Evolutionary conservation across 1,140 invertebrate species (phyloP).

Genomic region (Ladona fulva): DNA sequence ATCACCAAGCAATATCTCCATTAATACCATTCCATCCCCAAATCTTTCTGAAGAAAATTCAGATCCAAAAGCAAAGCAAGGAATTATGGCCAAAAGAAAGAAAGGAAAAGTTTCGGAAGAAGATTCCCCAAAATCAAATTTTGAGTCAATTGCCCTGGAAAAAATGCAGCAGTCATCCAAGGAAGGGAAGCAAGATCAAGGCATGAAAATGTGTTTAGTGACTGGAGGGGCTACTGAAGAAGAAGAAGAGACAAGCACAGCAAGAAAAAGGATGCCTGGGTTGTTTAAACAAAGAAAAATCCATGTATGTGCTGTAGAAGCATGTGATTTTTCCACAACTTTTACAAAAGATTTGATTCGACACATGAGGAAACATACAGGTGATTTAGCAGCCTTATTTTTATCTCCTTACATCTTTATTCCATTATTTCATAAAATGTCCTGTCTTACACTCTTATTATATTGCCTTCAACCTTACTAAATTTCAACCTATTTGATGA

Average conservation of each 20-base stretch:
- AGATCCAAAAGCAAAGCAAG: neutral
- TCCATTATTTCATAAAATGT: too few relatives aligned
- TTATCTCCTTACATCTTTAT: too few relatives aligned
- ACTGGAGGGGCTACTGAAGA: neutral
- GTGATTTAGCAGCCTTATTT: neutral
- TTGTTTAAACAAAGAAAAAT: conserved; percentile 20
- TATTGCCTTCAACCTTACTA: too few relatives aligned
- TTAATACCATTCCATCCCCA: neutral
- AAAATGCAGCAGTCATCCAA: neutral
- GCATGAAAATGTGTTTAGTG: neutral
- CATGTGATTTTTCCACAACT: conserved; percentile 29
- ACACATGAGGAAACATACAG: conserved; percentile 33
- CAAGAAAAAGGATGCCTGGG: neutral
- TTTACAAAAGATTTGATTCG: conserved; percentile 32
- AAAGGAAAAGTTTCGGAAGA: neutral
- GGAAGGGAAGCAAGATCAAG: neutral
- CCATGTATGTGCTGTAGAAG: conserved; percentile 25
- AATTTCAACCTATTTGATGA: too few relatives aligned
- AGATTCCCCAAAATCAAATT: neutral
- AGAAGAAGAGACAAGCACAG: neutral
- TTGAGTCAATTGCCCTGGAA: neutral
- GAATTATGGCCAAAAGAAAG: neutral
- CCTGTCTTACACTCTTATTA: too few relatives aligned
- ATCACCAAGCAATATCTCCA: neutral
- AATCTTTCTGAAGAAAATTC: neutral